phyloP scores from a whole-genome alignment of 2,888 invertebrate species.

The Pyrgus malvae region DNA sequence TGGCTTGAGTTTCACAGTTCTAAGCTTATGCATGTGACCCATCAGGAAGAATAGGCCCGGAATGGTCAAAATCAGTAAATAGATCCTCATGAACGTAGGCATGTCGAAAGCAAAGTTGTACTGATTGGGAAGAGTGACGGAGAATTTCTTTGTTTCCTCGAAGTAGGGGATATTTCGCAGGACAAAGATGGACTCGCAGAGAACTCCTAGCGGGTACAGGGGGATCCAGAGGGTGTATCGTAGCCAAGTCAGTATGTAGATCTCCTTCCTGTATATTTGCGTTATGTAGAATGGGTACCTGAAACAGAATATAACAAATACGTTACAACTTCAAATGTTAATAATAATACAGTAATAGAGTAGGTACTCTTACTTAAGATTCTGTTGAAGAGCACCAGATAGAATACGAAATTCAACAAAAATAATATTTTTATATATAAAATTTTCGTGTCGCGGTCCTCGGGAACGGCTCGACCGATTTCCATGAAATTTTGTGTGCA shows the following conservation, averaged over 20 bases:
- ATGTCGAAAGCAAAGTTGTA: conserved; percentile 94
- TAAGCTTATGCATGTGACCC: conserved; percentile 90
- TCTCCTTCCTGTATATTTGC: conserved; percentile 87
- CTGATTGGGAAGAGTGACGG: conserved; percentile 89
- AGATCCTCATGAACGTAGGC: conserved; percentile 88
- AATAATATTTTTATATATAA: too few species aligned
- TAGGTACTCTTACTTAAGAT: too few species aligned
- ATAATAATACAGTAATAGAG: conserved; percentile 1
- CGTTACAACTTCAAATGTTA: too few species aligned
- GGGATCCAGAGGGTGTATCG: conserved; percentile 97
- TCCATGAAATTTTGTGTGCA: too few species aligned
- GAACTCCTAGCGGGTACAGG: conserved; percentile 93
- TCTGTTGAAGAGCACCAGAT: too few species aligned
- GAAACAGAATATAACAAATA: conserved; percentile 38
- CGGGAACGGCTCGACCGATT: too few species aligned
- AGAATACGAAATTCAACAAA: too few species aligned
- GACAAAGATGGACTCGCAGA: conserved; percentile 92
- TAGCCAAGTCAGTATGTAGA: conserved; percentile 92
- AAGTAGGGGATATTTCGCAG: conserved; percentile 94
- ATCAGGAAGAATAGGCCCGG: conserved; percentile 90
- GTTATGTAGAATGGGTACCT: conserved; percentile 97
- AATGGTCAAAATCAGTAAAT: conserved; percentile 88
- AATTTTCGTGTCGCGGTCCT: too few species aligned
- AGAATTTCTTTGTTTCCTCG: conserved; percentile 90
- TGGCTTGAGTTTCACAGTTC: conserved; percentile 85